Percentiles rank a stretch among this genome's conserved stretches.
phyloP scores from a whole-genome alignment of 2,888 invertebrate species.

The Gortyna flavago region DNA sequence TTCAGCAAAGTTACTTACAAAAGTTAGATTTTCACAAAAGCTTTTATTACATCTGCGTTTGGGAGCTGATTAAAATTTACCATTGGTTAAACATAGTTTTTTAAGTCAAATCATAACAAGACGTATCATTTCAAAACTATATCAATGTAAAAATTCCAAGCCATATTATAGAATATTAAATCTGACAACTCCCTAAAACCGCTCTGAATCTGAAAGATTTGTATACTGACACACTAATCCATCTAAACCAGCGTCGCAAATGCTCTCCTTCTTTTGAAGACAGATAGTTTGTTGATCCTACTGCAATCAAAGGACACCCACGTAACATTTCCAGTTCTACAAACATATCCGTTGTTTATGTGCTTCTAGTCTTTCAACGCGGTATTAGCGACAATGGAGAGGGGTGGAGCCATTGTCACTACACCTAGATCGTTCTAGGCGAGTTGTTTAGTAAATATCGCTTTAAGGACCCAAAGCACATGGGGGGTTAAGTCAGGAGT shows the following conservation, averaged over 20 bases:
- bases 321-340: not conserved
- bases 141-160: not conserved
- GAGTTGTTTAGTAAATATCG: slow-evolving; percentile 72
- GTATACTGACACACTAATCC: too few relatives aligned
- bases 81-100: not conserved
- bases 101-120: not conserved
- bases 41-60: slow-evolving; percentile 1
- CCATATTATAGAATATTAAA: not conserved
- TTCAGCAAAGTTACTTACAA: slow-evolving; percentile 12
- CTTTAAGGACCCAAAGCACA: slow-evolving; percentile 39
- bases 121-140: not conserved
- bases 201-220: not conserved
- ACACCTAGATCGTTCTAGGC: slow-evolving; percentile 61
- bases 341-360: slow-evolving; percentile 34
- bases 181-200: not conserved
- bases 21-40: not conserved
- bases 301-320: not conserved
- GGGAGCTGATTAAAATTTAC: not conserved
- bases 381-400: slow-evolving; percentile 75
- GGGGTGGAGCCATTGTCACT: slow-evolving; percentile 65
- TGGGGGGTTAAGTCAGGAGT: slow-evolving; percentile 4
- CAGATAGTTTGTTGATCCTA: not conserved
- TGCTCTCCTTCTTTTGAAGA: not conserved
- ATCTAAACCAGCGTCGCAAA: too few relatives aligned
- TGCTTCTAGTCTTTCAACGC: slow-evolving; percentile 70